Evolutionary conservation across 2,888 invertebrate genomes (phyloP).

Genomic region (Drosophila quinaria): DNA sequence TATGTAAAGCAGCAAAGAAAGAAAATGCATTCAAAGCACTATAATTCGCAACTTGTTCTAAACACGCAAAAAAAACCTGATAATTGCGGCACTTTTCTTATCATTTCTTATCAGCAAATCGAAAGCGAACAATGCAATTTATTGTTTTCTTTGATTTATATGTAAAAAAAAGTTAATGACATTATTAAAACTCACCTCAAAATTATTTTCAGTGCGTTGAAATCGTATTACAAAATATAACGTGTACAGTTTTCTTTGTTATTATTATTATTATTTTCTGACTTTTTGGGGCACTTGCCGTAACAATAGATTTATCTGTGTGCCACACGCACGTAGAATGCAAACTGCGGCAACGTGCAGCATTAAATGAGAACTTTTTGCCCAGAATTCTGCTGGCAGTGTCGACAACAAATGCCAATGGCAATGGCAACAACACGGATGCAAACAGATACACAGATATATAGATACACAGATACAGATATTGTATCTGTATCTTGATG

Average conservation of each 20-base stretch:
- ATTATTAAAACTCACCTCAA: conserved; percentile 23
- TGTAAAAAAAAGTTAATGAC: no score
- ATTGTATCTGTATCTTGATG: conserved; percentile 25
- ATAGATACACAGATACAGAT: conserved; percentile 18
- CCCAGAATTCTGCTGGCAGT: conserved; percentile 53
- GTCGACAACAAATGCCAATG: conserved; percentile 1
- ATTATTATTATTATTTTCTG: not conserved
- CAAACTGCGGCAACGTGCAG: conserved; percentile 66
- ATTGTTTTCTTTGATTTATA: not conserved
- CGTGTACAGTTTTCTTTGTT: not conserved
- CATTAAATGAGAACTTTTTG: conserved; percentile 71
- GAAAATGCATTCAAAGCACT: not conserved
- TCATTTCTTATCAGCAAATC: not conserved
- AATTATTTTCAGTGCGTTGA: conserved; percentile 4
- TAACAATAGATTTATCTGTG: conserved; percentile 57
- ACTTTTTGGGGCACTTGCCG: conserved; percentile 25
- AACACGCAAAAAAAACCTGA: not conserved
- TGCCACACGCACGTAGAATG: conserved; percentile 75
- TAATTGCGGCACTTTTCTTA: not conserved
- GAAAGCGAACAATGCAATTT: not conserved
- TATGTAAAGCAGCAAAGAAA: not conserved
- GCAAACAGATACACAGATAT: conserved; percentile 45
- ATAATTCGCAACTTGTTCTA: not conserved
- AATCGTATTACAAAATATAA: not conserved
- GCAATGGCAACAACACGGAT: conserved; percentile 73